These are phyloP conservation scores for Mormyrops boulengeri DNA, from an alignment of 2,797 vertebrate species.

Conservation along the genomic window DNA sequence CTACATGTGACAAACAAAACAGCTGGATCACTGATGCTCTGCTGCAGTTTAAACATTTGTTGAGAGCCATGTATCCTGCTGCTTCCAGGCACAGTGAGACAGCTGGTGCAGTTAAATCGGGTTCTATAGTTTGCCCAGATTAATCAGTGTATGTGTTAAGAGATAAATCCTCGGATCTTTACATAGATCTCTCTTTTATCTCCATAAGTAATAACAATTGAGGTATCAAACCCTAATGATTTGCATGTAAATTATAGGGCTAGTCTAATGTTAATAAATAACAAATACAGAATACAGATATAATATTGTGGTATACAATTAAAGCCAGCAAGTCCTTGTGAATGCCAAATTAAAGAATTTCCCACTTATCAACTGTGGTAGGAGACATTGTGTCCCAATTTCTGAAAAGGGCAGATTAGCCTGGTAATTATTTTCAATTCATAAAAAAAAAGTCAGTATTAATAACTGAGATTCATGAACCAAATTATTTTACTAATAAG, in stretches of 20 bases:
- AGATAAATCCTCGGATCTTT: background rate
- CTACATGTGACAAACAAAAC: background rate
- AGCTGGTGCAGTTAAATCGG: background rate
- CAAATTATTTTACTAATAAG: background rate
- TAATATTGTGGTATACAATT: background rate
- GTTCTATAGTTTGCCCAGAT: background rate
- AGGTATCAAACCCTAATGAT: background rate
- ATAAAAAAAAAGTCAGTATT: constrained; percentile 12
- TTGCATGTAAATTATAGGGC: background rate
- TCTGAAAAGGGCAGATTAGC: constrained; percentile 2
- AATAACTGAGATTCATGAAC: constrained; percentile 11
- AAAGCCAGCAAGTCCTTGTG: background rate
- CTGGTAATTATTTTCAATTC: constrained; percentile 17
- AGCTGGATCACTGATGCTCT: background rate
- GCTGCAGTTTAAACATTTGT: background rate
- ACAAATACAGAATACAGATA: background rate
- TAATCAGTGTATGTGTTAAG: background rate
- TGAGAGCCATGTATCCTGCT: background rate
- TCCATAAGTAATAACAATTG: background rate
- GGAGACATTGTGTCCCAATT: background rate
- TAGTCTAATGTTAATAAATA: background rate
- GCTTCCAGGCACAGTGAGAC: background rate
- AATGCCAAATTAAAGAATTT: background rate
- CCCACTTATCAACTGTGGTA: background rate
- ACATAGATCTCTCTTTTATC: background rate